phyloP scores from a whole-genome alignment of 2,797 vertebrate genomes.

The Dryobates pubescens region DNA sequence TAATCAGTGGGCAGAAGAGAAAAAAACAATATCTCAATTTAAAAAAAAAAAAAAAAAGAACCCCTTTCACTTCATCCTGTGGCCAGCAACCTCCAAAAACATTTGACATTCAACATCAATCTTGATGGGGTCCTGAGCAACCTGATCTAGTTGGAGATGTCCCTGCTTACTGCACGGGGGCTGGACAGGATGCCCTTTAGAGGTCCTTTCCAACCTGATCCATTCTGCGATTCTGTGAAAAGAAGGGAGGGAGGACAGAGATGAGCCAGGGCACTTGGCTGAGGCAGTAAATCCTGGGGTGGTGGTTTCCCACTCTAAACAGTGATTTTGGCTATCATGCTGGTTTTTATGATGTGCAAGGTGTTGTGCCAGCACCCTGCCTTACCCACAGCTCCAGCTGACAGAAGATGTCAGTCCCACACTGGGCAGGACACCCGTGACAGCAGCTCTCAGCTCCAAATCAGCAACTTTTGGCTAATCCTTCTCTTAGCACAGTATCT shows the following conservation, averaged over 20 bases:
- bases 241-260: background rate
- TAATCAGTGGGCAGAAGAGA: background rate
- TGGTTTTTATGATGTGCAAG: accelerated
- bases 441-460: background rate
- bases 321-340: background rate
- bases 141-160: too few species aligned
- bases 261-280: background rate
- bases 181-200: too few species aligned
- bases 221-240: too few species aligned
- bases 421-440: accelerated
- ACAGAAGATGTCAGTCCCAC: background rate
- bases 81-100: background rate
- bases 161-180: too few species aligned
- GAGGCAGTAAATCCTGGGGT: background rate
- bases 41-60: too few species aligned
- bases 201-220: too few species aligned
- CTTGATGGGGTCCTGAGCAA: too few species aligned
- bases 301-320: background rate
- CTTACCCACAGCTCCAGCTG: background rate
- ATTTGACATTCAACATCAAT: too few species aligned
- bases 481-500: background rate
- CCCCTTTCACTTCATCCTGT: background rate
- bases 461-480: slow-evolving; percentile 55
- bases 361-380: background rate
- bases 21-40: background rate